Evolutionary conservation across 1,140 invertebrate genomes (phyloP).

Genomic region (Melitaea cinxia): DNA sequence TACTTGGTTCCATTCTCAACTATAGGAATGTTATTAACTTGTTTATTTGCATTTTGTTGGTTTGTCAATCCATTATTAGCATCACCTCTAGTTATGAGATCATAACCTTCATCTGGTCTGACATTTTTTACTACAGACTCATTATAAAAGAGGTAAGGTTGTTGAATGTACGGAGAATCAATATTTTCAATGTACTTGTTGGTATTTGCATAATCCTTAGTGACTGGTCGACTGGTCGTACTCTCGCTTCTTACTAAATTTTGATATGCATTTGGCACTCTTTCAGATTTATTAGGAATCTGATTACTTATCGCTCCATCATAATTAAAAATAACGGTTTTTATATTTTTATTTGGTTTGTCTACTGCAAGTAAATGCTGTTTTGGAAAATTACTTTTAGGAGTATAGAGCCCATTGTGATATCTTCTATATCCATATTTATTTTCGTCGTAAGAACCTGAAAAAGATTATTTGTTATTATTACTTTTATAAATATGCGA

Average conservation of each 20-base stretch:
- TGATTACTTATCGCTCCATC: background rate
- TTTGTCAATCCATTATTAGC: background rate
- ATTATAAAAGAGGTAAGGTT: background rate
- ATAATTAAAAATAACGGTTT: background rate
- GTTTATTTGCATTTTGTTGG: no score
- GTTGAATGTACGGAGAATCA: background rate
- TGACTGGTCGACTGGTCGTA: background rate
- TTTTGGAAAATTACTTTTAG: background rate
- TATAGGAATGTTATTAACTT: background rate
- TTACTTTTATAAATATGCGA: background rate
- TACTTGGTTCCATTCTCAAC: background rate
- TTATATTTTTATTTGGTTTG: background rate
- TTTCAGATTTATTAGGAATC: background rate
- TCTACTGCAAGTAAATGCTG: background rate
- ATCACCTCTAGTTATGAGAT: background rate
- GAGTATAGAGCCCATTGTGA: conserved; percentile 25
- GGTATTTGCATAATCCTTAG: background rate
- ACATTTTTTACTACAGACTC: background rate
- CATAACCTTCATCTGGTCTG: background rate
- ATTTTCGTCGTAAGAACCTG: conserved; percentile 64
- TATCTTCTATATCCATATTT: conserved; percentile 65
- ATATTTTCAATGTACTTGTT: background rate
- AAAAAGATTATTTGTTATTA: conserved; percentile 21
- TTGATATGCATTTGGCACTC: background rate
- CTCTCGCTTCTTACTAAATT: background rate